Evolutionary conservation across 2,888 invertebrate species (phyloP).

Genomic region (Caenorhabditis sp.): DNA sequence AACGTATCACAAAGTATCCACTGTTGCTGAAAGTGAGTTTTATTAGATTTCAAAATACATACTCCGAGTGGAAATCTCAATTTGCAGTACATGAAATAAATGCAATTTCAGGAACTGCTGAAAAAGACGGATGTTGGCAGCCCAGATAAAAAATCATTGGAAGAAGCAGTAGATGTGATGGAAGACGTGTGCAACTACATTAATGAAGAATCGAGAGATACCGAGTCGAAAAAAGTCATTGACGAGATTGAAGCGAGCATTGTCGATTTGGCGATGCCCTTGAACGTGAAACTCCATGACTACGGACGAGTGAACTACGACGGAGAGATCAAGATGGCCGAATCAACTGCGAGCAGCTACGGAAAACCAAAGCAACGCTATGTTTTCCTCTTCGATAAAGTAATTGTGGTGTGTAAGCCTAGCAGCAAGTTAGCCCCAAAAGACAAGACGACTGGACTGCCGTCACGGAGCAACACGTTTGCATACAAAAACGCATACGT

Average conservation of each 20-base stretch:
- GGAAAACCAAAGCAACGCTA: conserved; percentile 86
- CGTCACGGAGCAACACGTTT: conserved; percentile 57
- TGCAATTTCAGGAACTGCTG: conserved; percentile 84
- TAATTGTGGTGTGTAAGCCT: conserved; percentile 92
- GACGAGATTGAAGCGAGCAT: conserved; percentile 90
- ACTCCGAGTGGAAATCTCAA: too few relatives aligned
- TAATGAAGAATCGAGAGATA: conserved; percentile 97
- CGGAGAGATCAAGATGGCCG: conserved; percentile 87
- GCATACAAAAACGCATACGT: conserved; percentile 77
- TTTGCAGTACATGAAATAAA: background rate
- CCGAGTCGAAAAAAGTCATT: conserved; percentile 93
- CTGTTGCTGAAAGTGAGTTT: conserved; percentile 89
- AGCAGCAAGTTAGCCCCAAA: conserved; percentile 60
- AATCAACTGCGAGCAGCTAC: conserved; percentile 50
- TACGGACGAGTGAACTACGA: conserved; percentile 95
- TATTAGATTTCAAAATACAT: background rate
- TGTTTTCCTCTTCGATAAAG: conserved; percentile 97
- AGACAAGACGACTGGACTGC: conserved; percentile 18
- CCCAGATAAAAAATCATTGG: conserved; percentile 91
- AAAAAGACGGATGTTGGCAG: conserved; percentile 86
- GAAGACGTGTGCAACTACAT: conserved; percentile 87
- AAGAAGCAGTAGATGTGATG: conserved; percentile 87
- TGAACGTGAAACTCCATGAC: conserved; percentile 90
- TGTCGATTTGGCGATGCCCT: conserved; percentile 85
- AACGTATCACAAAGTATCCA: conserved; percentile 97